Evolutionary conservation across 2,797 vertebrate genomes (phyloP), one percentile per base, ranked within the genome.

Genomic region (Clarias pachynema): DNA sequence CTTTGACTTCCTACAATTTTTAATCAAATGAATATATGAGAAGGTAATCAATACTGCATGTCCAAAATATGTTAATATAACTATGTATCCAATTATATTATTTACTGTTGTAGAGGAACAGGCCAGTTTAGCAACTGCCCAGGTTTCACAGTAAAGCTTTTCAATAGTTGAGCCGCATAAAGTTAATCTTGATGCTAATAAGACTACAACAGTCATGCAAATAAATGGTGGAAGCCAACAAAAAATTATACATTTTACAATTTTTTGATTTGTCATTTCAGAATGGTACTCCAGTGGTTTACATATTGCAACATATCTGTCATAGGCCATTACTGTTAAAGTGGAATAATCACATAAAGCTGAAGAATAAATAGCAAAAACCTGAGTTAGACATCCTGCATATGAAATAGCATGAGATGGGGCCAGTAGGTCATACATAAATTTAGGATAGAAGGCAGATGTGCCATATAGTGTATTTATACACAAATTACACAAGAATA

Each of bases 91-190:
- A 85, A 88, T 20, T 18, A 87, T 16, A 81, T 85, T 91, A 84
- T 90, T 91, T 18, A 86, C 34, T 16, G 85, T 89, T 29, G 84
- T 90, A 40, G 86, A 74, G 56, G 74, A 84, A 80, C 91, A 91
- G 37, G 91, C 80, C 44, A 91, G 85, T 86, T 91, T 91, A 44
- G 75, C 91, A 40, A 91, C 26, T 44, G 88, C 82, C 91, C 90
- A 91, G 53, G 82, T 91, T 56, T 91, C 88, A 91, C 91, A 91
- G 37, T 90, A 91, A 8, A 91, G 14, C 79, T 90, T 91, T 29
- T 89, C 85, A 78, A 91, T 89, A 12, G 14, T 83, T 44, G 82
- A 87, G 29, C 91, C 87, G 82, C 91, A 91, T 57, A 91, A 63
- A 3, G 78, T 69, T 14, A 90, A 60, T 73, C 86, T 89, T 16